A percentile compares a stretch with the other conserved stretches of the same genome.
Conservation (phyloP, 2,888 invertebrate genomes). For the Sycophila texana region DNA sequence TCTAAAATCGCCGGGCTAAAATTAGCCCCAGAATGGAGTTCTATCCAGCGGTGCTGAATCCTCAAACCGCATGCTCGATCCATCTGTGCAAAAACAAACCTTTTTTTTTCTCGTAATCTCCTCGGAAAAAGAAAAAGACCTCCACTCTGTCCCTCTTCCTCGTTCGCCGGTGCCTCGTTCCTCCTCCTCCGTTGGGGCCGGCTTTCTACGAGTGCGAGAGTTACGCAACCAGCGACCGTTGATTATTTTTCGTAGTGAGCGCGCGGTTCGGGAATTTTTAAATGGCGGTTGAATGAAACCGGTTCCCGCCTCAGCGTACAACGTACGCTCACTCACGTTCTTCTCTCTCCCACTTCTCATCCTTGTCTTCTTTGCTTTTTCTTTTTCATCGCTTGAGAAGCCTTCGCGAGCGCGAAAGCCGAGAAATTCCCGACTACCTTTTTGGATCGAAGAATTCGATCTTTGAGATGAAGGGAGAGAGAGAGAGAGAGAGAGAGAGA, state of each 20-base stretch:
- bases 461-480: neutral
- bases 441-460: conserved; percentile 17
- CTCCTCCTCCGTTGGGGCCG: neutral
- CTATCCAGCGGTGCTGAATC: conserved; percentile 20
- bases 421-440: too few relatives aligned
- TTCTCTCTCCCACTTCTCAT: neutral
- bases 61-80: conserved; percentile 4
- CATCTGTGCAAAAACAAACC: conserved; percentile 38
- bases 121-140: conserved; percentile 2
- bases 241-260: conserved; percentile 72
- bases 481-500: neutral
- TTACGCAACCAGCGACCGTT: conserved; percentile 72
- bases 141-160: neutral
- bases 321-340: neutral
- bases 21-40: neutral
- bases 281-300: conserved; percentile 74
- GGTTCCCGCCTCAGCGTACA: conserved; percentile 61
- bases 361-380: neutral
- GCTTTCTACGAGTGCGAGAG: conserved; percentile 32
- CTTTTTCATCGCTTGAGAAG: neutral
- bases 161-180: conserved; percentile 10
- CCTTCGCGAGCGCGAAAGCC: conserved; percentile 20
- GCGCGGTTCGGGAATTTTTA: conserved; percentile 70
- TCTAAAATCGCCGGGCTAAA: too few relatives aligned
- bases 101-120: neutral